Evolutionary conservation across 1,140 invertebrate genomes (phyloP), one percentile per base, ranked within the genome.

Genomic region (Drosophila micromelanica): DNA sequence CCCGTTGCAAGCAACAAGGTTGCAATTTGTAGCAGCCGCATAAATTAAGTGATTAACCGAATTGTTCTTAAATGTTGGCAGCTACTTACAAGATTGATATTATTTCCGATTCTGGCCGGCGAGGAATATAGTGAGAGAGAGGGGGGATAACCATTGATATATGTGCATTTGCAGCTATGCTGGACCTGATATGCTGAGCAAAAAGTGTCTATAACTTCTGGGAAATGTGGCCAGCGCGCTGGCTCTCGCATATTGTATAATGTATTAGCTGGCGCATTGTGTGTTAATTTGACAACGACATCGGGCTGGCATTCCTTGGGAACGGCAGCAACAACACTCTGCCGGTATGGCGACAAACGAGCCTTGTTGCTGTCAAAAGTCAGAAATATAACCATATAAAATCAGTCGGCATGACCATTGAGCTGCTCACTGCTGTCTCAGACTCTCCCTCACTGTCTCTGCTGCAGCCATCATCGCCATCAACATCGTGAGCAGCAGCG

Each of bases 381-480:
- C 73, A 73, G 84, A 82, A 82, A 76, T 86, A 86, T 86, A 86
- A 82, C 78, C 82, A 89, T 86, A 86, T 89, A 87, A 86, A 86
- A 86, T 87, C 84, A 78, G 79, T 82, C 75, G 74, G 81, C 74
- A 63, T 75, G 78, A 68, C 75, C 78, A 86, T 63, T 57, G 75
- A 71, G 76, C 48, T 42, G 64, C 63, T 37, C 37, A 40, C 17
- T 42, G 7, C 72, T 72, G 67, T 82, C 77, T 52, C 55, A 42
- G 55, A 38, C 43, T 49, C 42, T 60, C 65, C 59, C 48, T 61
- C 63, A 49, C 51, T 48, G 43, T 40, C 27, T 27, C 40, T 52
- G 54, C 32, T 11, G 45, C 51, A 48, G 46, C 32, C 43, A n/a
- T 45, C 49, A 20, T 49, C 45, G 43, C 27, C 42, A 54, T 54